Evolutionary conservation across 2,797 vertebrate genomes (phyloP), one percentile per base, ranked within the genome.

Genomic region (Sitta carolinensis): DNA sequence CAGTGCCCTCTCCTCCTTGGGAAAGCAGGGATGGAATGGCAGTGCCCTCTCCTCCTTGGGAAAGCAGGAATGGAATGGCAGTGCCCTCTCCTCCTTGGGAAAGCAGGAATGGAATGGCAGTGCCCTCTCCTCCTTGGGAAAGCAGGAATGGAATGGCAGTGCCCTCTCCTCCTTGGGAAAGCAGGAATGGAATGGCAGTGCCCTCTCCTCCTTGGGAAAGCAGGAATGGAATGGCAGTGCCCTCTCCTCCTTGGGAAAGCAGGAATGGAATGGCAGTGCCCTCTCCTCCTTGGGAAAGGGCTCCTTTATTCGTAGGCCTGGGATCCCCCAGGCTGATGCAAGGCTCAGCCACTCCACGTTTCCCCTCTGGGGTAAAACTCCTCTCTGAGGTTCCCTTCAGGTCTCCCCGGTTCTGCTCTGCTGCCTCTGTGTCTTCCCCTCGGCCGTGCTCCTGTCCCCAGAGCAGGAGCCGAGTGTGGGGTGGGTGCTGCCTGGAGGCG

Each of bases 331-430:
- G 40, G n/a, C 27, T 43, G 43, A 43, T 16, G 18, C 43, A 18
- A 43, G 45, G 45, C 45, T 9, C 21, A 34, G 27, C 54, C 32
- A 1, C 34, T 18, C 0, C 13, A 0, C 0, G 1, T 6, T 8
- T 52, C 18, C 26, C 10, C 21, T 43, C 42, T 13, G 51, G 43
- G 30, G 20, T 83, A 4, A 32, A 32, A 27, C 10, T 1, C 10
- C 25, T 18, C 45, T 36, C 73, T 15, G 34, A n/a, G 57, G 13
- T 38, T 93, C 40, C 52, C 51, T 47, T 13, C 9, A 4, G 2
- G 11, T 13, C 23, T 0, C 0, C 6, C 19, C 13, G 22, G n/a
- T 14, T 48, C 50, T 68, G 42, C n/a, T 64, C 26, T 70, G n/a
- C n/a, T 54, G 15, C n/a, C 73, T 50, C 16, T n/a, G 4, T 2